Evolutionary conservation across 2,888 invertebrate genomes (phyloP).

Genomic region (Caenorhabditis japonica): DNA sequence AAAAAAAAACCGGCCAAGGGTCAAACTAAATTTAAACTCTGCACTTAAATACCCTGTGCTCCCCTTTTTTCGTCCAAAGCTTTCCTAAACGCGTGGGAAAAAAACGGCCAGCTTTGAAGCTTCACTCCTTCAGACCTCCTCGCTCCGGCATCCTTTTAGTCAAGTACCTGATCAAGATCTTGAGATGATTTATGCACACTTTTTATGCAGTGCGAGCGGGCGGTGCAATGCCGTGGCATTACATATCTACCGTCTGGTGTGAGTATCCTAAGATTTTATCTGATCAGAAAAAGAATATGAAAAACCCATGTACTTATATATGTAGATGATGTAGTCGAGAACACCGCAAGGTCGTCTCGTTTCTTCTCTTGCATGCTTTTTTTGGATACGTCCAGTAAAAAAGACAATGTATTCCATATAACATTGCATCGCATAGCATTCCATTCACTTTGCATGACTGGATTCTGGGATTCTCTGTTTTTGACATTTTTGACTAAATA

Average conservation of each 20-base stretch:
- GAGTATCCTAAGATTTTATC: slow-evolving; percentile 3
- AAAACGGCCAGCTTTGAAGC: slow-evolving; percentile 22
- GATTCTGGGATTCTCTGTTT: slow-evolving; percentile 26
- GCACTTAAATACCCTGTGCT: no score
- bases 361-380: slow-evolving; percentile 16
- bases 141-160: slow-evolving; percentile 21
- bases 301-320: slow-evolving; percentile 41
- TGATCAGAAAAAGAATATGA: slow-evolving; percentile 12
- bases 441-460: slow-evolving; percentile 23
- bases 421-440: slow-evolving; percentile 1
- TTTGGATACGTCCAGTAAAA: no score
- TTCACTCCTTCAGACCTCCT: slow-evolving; percentile 26
- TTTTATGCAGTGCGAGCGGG: slow-evolving; percentile 16
- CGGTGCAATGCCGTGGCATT: background rate
- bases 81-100: slow-evolving; percentile 47
- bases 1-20: no score
- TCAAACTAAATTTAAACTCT: no score
- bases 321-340: no score
- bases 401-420: no score
- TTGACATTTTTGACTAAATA: slow-evolving; percentile 20
- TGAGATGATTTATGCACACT: slow-evolving; percentile 44
- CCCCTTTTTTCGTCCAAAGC: slow-evolving; percentile 5
- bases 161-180: slow-evolving; percentile 42
- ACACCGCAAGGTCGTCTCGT: no score
- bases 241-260: background rate